Evolutionary conservation across 1,140 invertebrate genomes (phyloP).

Genomic region (Cydia splendana): DNA sequence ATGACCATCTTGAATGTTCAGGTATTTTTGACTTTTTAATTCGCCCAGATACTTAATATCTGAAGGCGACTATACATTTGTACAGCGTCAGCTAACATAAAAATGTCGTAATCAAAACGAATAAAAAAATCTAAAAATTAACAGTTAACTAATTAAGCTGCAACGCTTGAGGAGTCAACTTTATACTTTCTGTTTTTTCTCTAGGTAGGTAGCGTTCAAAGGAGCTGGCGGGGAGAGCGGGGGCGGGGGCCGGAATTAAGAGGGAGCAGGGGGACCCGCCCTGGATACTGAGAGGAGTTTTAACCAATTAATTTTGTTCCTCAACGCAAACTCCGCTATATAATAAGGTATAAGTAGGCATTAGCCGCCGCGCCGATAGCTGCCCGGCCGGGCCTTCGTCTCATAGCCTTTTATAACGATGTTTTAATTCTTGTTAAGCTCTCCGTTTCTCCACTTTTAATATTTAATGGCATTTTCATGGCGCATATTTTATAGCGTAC

Average conservation of each 20-base stretch:
- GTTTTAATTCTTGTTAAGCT: slow-evolving; percentile 80
- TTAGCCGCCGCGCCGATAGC: slow-evolving; percentile 79
- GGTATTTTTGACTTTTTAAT: too few relatives aligned
- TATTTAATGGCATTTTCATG: slow-evolving; percentile 80
- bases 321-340: slow-evolving; percentile 80
- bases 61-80: too few relatives aligned
- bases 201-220: slow-evolving; percentile 78
- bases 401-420: slow-evolving; percentile 76
- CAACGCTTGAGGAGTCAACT: slow-evolving; percentile 63
- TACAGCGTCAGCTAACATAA: background rate
- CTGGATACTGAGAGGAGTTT: slow-evolving; percentile 81
- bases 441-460: slow-evolving; percentile 79
- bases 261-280: slow-evolving; percentile 72
- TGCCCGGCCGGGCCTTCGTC: slow-evolving; percentile 67
- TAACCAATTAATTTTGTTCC: slow-evolving; percentile 82
- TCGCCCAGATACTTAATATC: too few relatives aligned
- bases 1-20: too few relatives aligned
- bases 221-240: slow-evolving; percentile 66
- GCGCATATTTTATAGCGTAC: slow-evolving; percentile 77
- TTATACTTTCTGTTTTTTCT: slow-evolving; percentile 79
- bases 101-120: background rate
- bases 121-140: slow-evolving; percentile 37
- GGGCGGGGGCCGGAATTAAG: slow-evolving; percentile 70
- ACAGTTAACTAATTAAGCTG: slow-evolving; percentile 70
- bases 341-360: slow-evolving; percentile 80